A percentile compares a stretch with the other conserved stretches of the same genome.
phyloP scores from a whole-genome alignment of 2,888 invertebrate genomes.

The Hyles lineata region DNA sequence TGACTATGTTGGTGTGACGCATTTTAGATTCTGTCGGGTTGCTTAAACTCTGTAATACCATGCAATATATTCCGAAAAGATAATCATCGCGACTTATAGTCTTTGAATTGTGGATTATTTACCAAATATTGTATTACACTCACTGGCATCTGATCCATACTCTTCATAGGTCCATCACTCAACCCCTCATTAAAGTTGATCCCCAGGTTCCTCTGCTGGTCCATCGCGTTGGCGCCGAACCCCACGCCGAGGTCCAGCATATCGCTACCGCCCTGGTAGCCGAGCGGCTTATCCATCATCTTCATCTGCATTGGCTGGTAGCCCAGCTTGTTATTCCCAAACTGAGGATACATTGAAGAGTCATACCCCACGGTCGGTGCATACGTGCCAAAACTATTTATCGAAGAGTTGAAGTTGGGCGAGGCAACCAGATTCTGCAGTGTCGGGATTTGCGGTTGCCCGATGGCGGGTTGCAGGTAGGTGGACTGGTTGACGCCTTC shows the following conservation, averaged over 20 bases:
- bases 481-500: conserved; percentile 51
- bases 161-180: conserved; percentile 52
- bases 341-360: conserved; percentile 76
- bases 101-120: too few relatives aligned
- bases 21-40: too few relatives aligned
- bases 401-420: conserved; percentile 68
- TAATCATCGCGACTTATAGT: too few relatives aligned
- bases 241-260: conserved; percentile 57
- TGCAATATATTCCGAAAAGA: too few relatives aligned
- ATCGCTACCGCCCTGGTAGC: conserved; percentile 58
- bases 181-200: conserved; percentile 58
- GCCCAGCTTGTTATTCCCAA: conserved; percentile 59
- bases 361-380: conserved; percentile 66
- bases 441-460: conserved; percentile 66
- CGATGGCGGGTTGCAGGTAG: conserved; percentile 62
- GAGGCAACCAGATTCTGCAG: conserved; percentile 67
- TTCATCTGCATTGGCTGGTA: conserved; percentile 65
- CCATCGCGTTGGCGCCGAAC: conserved; percentile 57
- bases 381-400: conserved; percentile 65
- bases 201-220: conserved; percentile 59
- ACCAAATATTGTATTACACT: conserved; percentile 36
- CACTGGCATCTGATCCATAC: conserved; percentile 61
- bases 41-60: too few relatives aligned
- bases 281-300: conserved; percentile 55
- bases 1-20: too few relatives aligned